A percentile compares a stretch with the other conserved stretches of the same genome.
Conservation (phyloP, 2,888 invertebrate genomes). For the Byasa hedistus region DNA sequence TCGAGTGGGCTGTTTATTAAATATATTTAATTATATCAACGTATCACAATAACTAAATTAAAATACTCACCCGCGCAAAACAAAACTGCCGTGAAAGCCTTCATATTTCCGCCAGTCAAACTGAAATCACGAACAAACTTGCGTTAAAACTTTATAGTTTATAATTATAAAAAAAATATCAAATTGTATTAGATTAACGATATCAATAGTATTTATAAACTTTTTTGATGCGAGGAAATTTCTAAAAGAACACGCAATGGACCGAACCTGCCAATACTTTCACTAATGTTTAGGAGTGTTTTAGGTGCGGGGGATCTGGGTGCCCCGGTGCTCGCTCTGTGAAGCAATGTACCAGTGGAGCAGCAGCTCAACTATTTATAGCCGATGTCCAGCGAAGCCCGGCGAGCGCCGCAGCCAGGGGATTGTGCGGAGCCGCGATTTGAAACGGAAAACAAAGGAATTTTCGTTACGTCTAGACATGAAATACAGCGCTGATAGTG, state of each 20-base stretch:
- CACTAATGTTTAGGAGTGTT: conserved; percentile 53
- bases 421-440: conserved; percentile 54
- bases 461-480: conserved; percentile 23
- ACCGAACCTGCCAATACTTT: conserved; percentile 70
- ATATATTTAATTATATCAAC: background rate
- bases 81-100: conserved; percentile 57
- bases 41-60: background rate
- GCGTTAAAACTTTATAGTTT: conserved; percentile 32
- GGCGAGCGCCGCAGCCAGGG: conserved; percentile 37
- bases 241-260: conserved; percentile 10
- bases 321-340: conserved; percentile 61
- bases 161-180: conserved; percentile 32
- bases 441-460: conserved; percentile 29
- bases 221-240: background rate
- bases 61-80: conserved; percentile 64
- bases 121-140: conserved; percentile 59
- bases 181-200: background rate
- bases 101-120: conserved; percentile 68
- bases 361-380: conserved; percentile 65
- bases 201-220: too few species aligned
- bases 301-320: conserved; percentile 50
- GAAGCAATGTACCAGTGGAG: conserved; percentile 63
- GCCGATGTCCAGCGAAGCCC: conserved; percentile 47
- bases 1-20: background rate
- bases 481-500: conserved; percentile 1